A percentile compares a stretch with the other conserved stretches of the same genome.
These are phyloP conservation scores for Nematopogon swammerdamellus DNA, from an alignment of 2,888 invertebrate genomes.

Conservation along the genomic window DNA sequence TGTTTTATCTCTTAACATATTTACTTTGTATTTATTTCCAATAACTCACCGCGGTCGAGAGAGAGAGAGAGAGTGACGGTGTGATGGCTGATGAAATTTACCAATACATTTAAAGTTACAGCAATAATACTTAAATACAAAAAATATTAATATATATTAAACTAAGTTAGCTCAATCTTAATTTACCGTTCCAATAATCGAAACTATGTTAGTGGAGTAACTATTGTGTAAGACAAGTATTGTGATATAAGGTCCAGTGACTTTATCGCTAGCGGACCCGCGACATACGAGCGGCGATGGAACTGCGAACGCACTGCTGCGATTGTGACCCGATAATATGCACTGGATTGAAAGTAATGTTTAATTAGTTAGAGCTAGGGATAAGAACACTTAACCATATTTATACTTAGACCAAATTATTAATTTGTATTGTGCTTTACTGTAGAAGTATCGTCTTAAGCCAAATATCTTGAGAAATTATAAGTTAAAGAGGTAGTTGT, in stretches of 20 bases:
- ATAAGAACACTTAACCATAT: conserved; percentile 30
- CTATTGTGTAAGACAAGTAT: conserved; percentile 36
- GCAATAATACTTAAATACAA: conserved; percentile 56
- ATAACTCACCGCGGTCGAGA: no score
- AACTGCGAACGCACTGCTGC: no score
- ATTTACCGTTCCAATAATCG: conserved; percentile 53
- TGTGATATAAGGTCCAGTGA: conserved; percentile 56
- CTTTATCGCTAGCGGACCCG: conserved; percentile 7
- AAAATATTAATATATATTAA: conserved; percentile 44
- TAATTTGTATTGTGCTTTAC: conserved; percentile 48
- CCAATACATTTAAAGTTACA: conserved; percentile 34
- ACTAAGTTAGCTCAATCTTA: conserved; percentile 53
- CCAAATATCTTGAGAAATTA: conserved; percentile 29
- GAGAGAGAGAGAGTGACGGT: no score
- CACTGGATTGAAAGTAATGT: not conserved
- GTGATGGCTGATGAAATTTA: not conserved
- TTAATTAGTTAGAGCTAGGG: conserved; percentile 27
- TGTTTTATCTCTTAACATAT: no score
- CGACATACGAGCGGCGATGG: no score
- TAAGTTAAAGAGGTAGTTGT: no score
- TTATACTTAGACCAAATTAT: conserved; percentile 57
- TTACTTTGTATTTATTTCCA: no score
- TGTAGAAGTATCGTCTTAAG: conserved; percentile 52
- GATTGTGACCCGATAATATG: not conserved
- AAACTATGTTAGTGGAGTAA: conserved; percentile 37